Conservation (phyloP, 2,113 vertebrate genomes). For the Ellobius talpinus region DNA sequence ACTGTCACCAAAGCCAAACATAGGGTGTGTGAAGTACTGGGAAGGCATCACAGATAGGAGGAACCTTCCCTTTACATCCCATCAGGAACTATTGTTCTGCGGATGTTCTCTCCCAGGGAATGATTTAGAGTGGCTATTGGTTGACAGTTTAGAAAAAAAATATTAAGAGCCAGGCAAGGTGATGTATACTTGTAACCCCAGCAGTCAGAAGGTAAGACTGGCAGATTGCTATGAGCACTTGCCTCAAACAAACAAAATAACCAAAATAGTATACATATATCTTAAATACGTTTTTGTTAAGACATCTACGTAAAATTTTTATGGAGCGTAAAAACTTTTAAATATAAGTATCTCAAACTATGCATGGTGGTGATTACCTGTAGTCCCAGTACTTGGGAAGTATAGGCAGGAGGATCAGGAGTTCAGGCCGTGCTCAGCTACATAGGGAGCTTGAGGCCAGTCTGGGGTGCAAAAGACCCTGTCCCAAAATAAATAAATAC, state of each 20-base stretch:
- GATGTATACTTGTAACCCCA: background rate
- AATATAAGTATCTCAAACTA: background rate
- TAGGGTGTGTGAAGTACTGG: background rate
- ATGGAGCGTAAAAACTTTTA: background rate
- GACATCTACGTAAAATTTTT: background rate
- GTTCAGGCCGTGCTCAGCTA: background rate
- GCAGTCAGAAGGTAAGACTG: background rate
- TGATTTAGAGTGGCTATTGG: background rate
- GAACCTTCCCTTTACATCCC: background rate
- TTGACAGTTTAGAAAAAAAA: background rate
- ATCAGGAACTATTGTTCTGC: background rate
- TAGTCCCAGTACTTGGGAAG: background rate
- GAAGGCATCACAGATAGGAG: background rate
- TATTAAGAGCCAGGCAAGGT: background rate
- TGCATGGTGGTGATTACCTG: no score
- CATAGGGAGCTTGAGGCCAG: background rate
- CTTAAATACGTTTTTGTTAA: constrained; percentile 30
- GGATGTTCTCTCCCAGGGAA: background rate
- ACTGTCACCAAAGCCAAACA: background rate
- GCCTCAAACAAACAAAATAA: background rate
- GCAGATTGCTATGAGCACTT: background rate
- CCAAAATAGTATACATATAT: background rate
- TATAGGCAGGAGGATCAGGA: background rate
- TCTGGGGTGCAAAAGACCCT: no score
- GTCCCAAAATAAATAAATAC: background rate